These are phyloP conservation scores for Aleiodes sp. DNA, from an alignment of 1,140 invertebrate genomes.

Conservation along the genomic window DNA sequence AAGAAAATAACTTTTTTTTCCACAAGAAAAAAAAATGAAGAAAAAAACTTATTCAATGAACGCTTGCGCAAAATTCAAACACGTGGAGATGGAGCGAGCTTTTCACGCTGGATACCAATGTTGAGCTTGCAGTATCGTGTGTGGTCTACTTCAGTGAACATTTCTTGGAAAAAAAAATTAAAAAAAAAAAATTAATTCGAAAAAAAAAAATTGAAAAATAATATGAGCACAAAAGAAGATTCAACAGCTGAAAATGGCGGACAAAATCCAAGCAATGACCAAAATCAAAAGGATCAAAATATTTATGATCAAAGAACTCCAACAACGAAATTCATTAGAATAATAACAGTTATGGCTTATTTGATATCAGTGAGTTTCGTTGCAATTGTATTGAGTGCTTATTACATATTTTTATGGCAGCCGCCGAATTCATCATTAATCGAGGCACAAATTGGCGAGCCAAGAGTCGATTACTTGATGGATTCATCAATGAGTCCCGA, in stretches of 20 bases:
- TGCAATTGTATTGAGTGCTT: conserved; percentile 81
- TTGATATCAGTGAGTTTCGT: conserved; percentile 82
- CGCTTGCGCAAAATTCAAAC: conserved; percentile 51
- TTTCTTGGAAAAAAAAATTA: not conserved
- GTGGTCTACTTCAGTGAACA: conserved; percentile 39
- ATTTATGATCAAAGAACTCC: conserved; percentile 56
- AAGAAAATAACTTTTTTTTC: not conserved
- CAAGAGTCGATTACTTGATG: conserved; percentile 37
- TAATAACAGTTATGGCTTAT: conserved; percentile 83
- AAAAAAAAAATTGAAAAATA: not conserved
- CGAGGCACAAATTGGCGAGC: conserved; percentile 27
- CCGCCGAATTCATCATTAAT: conserved; percentile 66
- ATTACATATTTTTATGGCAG: conserved; percentile 87
- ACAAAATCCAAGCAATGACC: not conserved
- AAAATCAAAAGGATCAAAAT: conserved; percentile 26
- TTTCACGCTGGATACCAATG: conserved; percentile 33
- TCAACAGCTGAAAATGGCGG: not conserved
- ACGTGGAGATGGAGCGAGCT: conserved; percentile 50
- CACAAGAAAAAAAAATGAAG: too few relatives aligned
- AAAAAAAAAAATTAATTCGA: not conserved
- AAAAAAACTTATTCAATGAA: conserved; percentile 24
- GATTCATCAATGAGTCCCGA: not conserved
- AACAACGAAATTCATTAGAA: conserved; percentile 72
- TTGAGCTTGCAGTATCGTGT: conserved; percentile 48
- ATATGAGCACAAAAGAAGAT: not conserved